phyloP scores from a whole-genome alignment of 2,113 vertebrate species.

The Oreochromis tanganicae region DNA sequence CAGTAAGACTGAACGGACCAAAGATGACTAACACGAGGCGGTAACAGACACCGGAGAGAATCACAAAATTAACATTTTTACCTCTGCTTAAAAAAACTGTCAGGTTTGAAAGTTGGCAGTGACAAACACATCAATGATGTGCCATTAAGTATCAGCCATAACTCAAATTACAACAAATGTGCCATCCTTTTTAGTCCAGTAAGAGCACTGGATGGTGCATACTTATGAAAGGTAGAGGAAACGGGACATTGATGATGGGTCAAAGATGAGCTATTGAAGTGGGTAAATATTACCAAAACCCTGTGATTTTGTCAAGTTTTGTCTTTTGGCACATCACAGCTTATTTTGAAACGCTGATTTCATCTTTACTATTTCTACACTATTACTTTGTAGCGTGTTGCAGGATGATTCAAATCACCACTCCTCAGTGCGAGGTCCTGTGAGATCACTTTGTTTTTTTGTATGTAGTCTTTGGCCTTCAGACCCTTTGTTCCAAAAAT shows the following conservation, averaged over 20 bases:
- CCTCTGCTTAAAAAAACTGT: background rate
- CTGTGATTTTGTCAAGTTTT: background rate
- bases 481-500: background rate
- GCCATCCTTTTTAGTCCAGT: background rate
- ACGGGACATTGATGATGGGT: background rate
- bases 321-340: background rate
- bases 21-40: accelerated
- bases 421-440: background rate
- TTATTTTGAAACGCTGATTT: background rate
- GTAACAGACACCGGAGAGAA: background rate
- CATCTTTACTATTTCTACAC: background rate
- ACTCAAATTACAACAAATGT: background rate
- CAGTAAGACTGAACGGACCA: background rate
- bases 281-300: background rate
- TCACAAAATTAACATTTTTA: background rate
- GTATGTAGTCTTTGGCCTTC: background rate
- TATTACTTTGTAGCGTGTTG: background rate
- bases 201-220: background rate
- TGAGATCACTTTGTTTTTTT: background rate
- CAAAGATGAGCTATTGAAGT: background rate
- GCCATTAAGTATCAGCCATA: background rate
- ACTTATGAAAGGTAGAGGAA: background rate
- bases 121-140: background rate
- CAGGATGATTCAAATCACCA: background rate
- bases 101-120: background rate